phyloP scores from a whole-genome alignment of 2,113 vertebrate species.

The Ammospiza nelsoni region DNA sequence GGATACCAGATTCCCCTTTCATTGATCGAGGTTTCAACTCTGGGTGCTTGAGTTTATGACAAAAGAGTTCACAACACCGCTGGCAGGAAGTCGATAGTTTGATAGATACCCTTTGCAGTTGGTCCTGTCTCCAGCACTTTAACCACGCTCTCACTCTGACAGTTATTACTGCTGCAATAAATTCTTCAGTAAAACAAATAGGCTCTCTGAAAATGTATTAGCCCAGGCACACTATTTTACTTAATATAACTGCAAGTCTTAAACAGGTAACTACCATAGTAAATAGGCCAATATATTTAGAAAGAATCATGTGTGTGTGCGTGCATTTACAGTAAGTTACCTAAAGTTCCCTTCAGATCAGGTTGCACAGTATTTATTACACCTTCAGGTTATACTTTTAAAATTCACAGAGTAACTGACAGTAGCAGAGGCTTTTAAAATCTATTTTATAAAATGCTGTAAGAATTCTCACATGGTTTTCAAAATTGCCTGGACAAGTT shows the following conservation, averaged over 20 bases:
- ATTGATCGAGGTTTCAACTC: conserved; percentile 79
- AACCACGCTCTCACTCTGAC: conserved; percentile 84
- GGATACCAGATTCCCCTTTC: conserved; percentile 80
- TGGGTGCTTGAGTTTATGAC: conserved; percentile 86
- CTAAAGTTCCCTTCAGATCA: conserved; percentile 41
- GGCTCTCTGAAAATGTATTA: conserved; percentile 84
- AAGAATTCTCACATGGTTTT: background rate
- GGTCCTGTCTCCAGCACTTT: conserved; percentile 85
- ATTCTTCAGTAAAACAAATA: conserved; percentile 88
- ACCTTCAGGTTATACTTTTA: conserved; percentile 47
- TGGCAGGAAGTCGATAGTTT: conserved; percentile 88
- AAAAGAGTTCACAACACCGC: conserved; percentile 84
- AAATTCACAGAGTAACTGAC: conserved; percentile 31
- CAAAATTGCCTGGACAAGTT: background rate
- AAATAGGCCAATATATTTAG: conserved; percentile 79
- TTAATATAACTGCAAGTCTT: conserved; percentile 87
- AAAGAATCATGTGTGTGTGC: conserved; percentile 39
- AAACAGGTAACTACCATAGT: conserved; percentile 77
- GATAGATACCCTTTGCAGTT: conserved; percentile 84
- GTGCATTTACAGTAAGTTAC: background rate
- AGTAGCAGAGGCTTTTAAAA: conserved; percentile 17
- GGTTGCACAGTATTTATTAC: conserved; percentile 30
- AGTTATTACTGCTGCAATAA: conserved; percentile 94
- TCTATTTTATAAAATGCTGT: background rate
- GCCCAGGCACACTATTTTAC: conserved; percentile 84